Evolutionary conservation across 2,113 vertebrate genomes (phyloP), one percentile per base, ranked within the genome.

Genomic region (Argyrosomus japonicus): DNA sequence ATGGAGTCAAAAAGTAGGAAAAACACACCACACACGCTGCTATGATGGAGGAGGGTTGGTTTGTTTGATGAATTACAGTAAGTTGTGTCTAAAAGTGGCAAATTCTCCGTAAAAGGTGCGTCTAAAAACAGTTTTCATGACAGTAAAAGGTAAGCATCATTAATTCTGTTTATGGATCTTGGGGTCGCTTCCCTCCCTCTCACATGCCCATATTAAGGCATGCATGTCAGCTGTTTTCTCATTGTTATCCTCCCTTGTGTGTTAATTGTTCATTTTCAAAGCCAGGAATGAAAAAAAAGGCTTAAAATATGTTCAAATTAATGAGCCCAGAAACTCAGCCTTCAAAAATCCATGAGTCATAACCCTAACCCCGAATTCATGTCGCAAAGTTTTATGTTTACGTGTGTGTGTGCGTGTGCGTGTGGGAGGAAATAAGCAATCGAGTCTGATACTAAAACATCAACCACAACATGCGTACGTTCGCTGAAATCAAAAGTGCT

Each of bases 361-460:
- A 75, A 82, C 45, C 4, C 65, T 9, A 78, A 61, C 65, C 69
- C 40, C 61, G 70, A 73, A 73, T 85, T 84, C 27, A 60, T 83
- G 81, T 82, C 77, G 47, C 45, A 40, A 19, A 29, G 54, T 79
- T 86, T 82, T 65, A 80, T 86, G 67, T 82, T 32, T 32, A 0
- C 1, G 36, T 36, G 7, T 36, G 36, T 80, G n/a, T n/a, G n/a
- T n/a, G n/a, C n/a, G n/a, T n/a, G n/a, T n/a, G n/a, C n/a, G n/a
- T n/a, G 13, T 60, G 50, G 84, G 75, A 79, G 87, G 91, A 83
- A 90, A 81, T 64, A n/a, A 76, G 82, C 75, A 84, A 85, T 83
- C 65, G 23, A 17, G 57, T 19, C 4, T 1, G 68, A 70, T 67
- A n/a, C 70, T 75, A 53, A 75, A 82, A 70, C 21, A 15, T 21